Evolutionary conservation across 2,888 invertebrate species (phyloP).

Genomic region (Pandemis cinnamomeana): DNA sequence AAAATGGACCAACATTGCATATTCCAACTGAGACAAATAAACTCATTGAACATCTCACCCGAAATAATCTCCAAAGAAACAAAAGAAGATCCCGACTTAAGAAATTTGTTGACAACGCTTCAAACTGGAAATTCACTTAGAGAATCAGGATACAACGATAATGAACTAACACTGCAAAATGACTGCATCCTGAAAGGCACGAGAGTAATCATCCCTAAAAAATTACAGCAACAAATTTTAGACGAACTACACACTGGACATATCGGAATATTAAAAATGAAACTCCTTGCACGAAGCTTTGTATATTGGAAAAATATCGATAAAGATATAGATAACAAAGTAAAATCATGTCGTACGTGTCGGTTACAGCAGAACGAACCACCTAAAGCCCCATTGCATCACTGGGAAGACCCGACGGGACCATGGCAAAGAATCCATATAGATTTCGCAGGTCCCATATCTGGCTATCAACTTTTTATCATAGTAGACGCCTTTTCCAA

Average conservation of each 20-base stretch:
- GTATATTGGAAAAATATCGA: constrained; percentile 42
- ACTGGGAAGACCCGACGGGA: not conserved
- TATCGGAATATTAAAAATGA: constrained; percentile 50
- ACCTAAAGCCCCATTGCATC: not conserved
- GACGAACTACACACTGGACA: constrained; percentile 43
- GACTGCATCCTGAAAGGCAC: too few species aligned
- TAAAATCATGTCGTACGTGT: not conserved
- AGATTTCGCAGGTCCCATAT: not conserved
- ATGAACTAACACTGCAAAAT: too few species aligned
- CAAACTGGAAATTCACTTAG: too few species aligned
- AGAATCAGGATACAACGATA: too few species aligned
- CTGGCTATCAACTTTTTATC: not conserved
- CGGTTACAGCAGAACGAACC: not conserved
- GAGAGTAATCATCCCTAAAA: too few species aligned
- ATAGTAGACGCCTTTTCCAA: not conserved
- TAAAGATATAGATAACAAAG: not conserved
- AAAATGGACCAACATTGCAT: constrained; percentile 16
- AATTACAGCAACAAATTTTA: too few species aligned
- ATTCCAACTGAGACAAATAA: constrained; percentile 44
- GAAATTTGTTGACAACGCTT: constrained; percentile 3
- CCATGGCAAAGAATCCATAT: constrained; percentile 4
- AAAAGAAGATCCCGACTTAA: constrained; percentile 33
- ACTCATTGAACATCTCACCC: constrained; percentile 12
- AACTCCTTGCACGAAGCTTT: constrained; percentile 44
- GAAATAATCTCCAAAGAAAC: constrained; percentile 31